Evolutionary conservation across 2,888 invertebrate species (phyloP), one percentile per base, ranked within the genome.

Genomic region (Erpobdella octoculata): DNA sequence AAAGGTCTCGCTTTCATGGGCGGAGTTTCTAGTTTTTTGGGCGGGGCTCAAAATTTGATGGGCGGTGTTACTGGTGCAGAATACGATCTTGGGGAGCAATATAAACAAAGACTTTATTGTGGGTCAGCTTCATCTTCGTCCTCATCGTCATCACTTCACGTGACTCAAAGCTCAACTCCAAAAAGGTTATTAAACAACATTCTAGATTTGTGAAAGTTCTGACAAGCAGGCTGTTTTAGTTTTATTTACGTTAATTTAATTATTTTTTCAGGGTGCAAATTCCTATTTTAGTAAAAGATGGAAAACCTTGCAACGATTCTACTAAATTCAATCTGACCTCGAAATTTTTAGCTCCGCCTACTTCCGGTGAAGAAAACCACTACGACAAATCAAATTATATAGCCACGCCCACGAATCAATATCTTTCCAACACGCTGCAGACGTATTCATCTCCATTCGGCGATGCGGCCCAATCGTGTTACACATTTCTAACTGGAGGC

Each of bases 251-350:
- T 25, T 8, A 31, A 61, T 61, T 21, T 61, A 8, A 61, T 21
- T 61, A 61, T 21, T 61, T 18, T 8, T 61, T 21, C 31, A 68
- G 68, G 33, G 46, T 68, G 12, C 68, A 48, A 28, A 46, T 68
- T 53, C 68, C 68, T n/a, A 35, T 68, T 35, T 68, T 68, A 35
- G 68, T 68, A 35, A 68, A 68, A 36, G 68, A 68, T 33, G 68
- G 68, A 25, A 68, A 68, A n/a, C 46, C 67, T 25, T 41, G 25
- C 46, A 9, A 25, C 12, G 48, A 48, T 9, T 25, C 18, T n/a
- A 48, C n/a, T 21, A 48, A 48, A 25, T 48, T 21, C 48, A 48
- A 48, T 9, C 48, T 48, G 21, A 28, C 64, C 8, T 9, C 64
- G 2, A 64, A 33, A 64, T 64, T 28, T 37, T 18, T 35, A 2